These are phyloP conservation scores for Paralichthys olivaceus DNA, from an alignment of 2,113 vertebrate genomes.

Conservation along the genomic window DNA sequence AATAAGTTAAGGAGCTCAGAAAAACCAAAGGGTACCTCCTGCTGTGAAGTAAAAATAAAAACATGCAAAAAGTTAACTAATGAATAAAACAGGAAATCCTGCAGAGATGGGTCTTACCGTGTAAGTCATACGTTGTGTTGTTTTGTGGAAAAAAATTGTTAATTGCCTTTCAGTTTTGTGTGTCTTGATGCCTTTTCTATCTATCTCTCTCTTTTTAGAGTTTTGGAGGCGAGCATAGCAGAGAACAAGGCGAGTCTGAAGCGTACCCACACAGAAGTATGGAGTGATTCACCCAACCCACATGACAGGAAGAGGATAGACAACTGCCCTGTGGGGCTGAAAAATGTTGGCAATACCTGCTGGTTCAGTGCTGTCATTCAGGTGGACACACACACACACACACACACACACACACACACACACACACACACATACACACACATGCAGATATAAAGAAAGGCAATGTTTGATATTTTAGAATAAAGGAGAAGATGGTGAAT, in stretches of 20 bases:
- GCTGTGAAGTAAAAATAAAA: background rate
- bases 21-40: background rate
- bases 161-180: background rate
- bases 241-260: slow-evolving; percentile 98
- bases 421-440: too few relatives aligned
- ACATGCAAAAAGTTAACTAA: background rate
- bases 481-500: too few relatives aligned
- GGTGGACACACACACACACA: slow-evolving; percentile 78
- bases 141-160: background rate
- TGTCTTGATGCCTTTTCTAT: background rate
- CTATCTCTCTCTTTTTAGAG: slow-evolving; percentile 78
- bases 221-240: slow-evolving; percentile 98
- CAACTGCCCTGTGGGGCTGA: slow-evolving; percentile 93
- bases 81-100: background rate
- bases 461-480: background rate
- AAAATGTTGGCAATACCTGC: slow-evolving; percentile 98
- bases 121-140: too few relatives aligned
- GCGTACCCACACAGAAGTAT: slow-evolving; percentile 93
- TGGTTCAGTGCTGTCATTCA: slow-evolving; percentile 99
- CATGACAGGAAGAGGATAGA: slow-evolving; percentile 95
- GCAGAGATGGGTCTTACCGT: background rate
- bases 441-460: background rate
- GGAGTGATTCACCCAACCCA: slow-evolving; percentile 97
- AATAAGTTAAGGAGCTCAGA: background rate
- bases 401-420: too few relatives aligned